Conservation (phyloP, 2,113 vertebrate genomes). For the Erpornis zantholeuca region DNA sequence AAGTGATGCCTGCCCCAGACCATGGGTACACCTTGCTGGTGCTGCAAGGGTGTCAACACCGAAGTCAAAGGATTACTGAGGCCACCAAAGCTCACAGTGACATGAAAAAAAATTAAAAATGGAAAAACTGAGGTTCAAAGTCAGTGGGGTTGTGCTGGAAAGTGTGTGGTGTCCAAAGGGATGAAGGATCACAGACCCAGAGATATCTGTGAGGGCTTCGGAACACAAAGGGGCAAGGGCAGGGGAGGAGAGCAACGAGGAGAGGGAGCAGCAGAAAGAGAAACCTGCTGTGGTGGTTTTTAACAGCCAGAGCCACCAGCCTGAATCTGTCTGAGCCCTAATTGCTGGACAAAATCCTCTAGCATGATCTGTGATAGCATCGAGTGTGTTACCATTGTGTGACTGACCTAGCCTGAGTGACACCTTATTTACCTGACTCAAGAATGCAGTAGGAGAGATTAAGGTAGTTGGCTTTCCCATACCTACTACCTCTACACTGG, state of each 20-base stretch:
- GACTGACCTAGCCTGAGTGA: neutral
- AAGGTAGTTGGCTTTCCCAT: neutral
- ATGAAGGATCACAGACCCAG: neutral
- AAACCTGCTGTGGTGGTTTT: neutral
- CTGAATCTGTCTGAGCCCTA: neutral
- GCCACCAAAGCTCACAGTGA: neutral
- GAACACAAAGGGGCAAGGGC: neutral
- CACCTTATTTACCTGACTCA: neutral
- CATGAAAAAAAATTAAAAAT: neutral
- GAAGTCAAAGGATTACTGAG: neutral
- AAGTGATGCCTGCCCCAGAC: neutral
- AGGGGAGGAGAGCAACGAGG: neutral
- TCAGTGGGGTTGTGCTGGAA: neutral
- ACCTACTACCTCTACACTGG: neutral
- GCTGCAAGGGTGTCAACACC: neutral
- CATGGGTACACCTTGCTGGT: neutral
- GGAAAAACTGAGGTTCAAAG: neutral
- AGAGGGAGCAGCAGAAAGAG: neutral
- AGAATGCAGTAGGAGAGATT: neutral
- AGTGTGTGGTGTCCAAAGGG: neutral
- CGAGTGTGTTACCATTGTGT: accelerated
- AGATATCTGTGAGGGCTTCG: neutral
- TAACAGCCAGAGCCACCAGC: neutral
- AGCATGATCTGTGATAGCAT: neutral
- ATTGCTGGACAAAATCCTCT: neutral